Evolutionary conservation across 2,888 invertebrate species (phyloP), one percentile per base, ranked within the genome.

Genomic region (Agrochola circellaris): DNA sequence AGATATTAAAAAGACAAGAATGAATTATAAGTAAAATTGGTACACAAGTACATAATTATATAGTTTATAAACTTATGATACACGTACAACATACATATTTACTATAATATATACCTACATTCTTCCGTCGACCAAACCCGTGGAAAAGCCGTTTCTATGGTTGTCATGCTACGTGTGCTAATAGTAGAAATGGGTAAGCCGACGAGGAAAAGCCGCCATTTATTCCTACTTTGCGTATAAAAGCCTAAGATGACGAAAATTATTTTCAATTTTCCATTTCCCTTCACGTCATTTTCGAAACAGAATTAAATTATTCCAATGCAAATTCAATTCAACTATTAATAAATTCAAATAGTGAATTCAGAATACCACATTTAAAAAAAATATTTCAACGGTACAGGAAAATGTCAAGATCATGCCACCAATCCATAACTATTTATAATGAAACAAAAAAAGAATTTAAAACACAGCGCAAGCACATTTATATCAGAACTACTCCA

Each of bases 401-500:
- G 3, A 48, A 48, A 51, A 34, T 15, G 0, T 23, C 15, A 51
- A 64, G 17, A 70, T 61, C 23, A 45, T 30, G 4, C 13, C 15
- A 30, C 5, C 45, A 51, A 51, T 51, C 51, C 23, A 23, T 23
- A 23, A 8, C 20, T 23, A 20, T 69, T 38, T 38, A 17, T 38
- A 15, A 48, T 5, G 9, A 11, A n/a, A 38, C 7, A 61, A 67
- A 48, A 60, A 61, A 15, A 11, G 68, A 73, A 64, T 38, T 67
- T 11, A 56, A 68, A 67, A 54, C 23, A 66, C 20, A 67, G 38
- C 17, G 62, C 23, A 20, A 30, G 4, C 17, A 48, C 51, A 70
- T 73, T 54, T 54, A 23, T 62, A 76, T 42, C 64, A 34, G 34
- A 64, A 48, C 58, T 45, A 69, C 34, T 65, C 61, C 15, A 30